Evolutionary conservation across 2,113 vertebrate genomes (phyloP).

Genomic region (Mormoops blainvillei): DNA sequence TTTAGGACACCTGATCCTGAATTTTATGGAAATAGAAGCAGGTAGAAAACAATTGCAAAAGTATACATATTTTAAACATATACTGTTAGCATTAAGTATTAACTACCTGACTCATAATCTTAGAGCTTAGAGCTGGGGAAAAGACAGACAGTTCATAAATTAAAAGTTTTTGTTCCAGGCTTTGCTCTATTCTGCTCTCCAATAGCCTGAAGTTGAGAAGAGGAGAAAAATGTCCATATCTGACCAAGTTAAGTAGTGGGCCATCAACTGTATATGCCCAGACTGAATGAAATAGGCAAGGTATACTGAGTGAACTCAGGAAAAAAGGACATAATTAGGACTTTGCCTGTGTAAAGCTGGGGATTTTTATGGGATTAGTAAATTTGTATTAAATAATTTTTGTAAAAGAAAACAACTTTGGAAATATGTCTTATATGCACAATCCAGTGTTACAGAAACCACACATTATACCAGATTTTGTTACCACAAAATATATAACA

Average conservation of each 20-base stretch:
- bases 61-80: not conserved
- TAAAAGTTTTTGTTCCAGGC: not conserved
- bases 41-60: not conserved
- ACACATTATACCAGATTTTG: not conserved
- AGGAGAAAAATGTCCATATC: fast-evolving
- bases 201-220: not conserved
- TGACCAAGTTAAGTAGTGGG: not conserved
- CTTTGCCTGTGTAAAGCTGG: not conserved
- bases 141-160: not conserved
- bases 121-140: not conserved
- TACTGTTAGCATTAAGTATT: not conserved
- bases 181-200: not conserved
- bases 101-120: not conserved
- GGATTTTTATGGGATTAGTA: not conserved
- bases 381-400: not conserved
- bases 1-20: not conserved
- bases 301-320: not conserved
- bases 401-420: not conserved
- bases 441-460: not conserved
- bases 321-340: not conserved
- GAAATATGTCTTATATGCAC: not conserved
- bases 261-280: not conserved
- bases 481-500: not conserved
- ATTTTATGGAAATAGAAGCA: not conserved
- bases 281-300: not conserved